Percentiles rank a stretch among this genome's conserved stretches.
Conservation (phyloP, 1,140 invertebrate species). For the Bombus impatiens region DNA sequence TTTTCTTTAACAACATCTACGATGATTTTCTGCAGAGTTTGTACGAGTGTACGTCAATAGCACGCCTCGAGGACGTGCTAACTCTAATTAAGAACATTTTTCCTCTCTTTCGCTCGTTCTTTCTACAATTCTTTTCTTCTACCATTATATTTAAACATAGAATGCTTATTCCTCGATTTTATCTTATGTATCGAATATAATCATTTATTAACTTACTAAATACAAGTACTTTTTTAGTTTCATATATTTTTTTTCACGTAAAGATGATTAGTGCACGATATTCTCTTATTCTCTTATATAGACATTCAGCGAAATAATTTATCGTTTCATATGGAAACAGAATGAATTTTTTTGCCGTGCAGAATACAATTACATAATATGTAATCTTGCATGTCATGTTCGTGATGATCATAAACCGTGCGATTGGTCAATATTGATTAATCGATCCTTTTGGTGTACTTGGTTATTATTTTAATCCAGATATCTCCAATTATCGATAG, state of each 20-base stretch:
- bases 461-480: slow-evolving; percentile 17
- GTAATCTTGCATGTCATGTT: slow-evolving; percentile 19
- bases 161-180: slow-evolving; percentile 68
- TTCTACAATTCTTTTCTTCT: background rate
- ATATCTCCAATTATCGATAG: background rate
- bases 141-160: slow-evolving; percentile 64
- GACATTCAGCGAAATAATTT: slow-evolving; percentile 7
- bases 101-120: background rate
- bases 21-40: background rate
- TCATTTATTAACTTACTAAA: slow-evolving; percentile 74
- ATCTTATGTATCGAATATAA: slow-evolving; percentile 73
- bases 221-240: slow-evolving; percentile 64
- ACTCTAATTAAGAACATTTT: slow-evolving; percentile 21
- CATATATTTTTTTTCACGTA: background rate
- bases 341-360: slow-evolving; percentile 26
- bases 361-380: slow-evolving; percentile 43
- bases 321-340: slow-evolving; percentile 13
- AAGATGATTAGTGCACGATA: slow-evolving; percentile 15
- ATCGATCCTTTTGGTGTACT: slow-evolving; percentile 30
- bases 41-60: background rate
- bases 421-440: slow-evolving; percentile 24
- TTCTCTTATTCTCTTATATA: slow-evolving; percentile 31
- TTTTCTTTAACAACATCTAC: slow-evolving; percentile 8
- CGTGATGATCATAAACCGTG: slow-evolving; percentile 6
- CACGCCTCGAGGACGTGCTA: slow-evolving; percentile 9